Conservation (phyloP, 2,888 invertebrate species). For the Onchidella celtica region DNA sequence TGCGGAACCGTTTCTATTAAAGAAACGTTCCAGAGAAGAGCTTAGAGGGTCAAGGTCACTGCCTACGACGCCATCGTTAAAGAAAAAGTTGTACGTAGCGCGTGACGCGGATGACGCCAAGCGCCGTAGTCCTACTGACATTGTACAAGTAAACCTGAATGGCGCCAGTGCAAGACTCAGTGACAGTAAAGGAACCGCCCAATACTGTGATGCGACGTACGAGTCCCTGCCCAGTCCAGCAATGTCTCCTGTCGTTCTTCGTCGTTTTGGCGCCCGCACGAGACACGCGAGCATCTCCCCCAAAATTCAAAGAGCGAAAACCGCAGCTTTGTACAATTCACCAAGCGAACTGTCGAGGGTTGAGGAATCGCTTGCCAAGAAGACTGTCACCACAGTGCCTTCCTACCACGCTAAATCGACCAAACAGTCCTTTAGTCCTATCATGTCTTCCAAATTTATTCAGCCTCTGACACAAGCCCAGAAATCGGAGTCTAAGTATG, state of each 20-base stretch:
- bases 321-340: constrained; percentile 42
- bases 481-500: constrained; percentile 35
- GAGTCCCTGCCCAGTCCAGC: constrained; percentile 30
- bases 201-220: constrained; percentile 25
- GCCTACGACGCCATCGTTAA: constrained; percentile 38
- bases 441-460: background rate
- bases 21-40: constrained; percentile 27
- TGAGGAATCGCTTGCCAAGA: background rate
- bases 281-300: constrained; percentile 48
- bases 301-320: constrained; percentile 45
- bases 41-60: constrained; percentile 40
- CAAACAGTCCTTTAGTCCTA: background rate
- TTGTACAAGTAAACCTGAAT: background rate
- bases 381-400: background rate
- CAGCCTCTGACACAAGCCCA: background rate
- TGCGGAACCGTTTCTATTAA: constrained; percentile 43
- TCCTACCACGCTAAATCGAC: background rate
- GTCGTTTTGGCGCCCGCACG: constrained; percentile 43
- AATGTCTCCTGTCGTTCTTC: constrained; percentile 36
- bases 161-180: background rate
- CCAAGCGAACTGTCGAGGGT: constrained; percentile 36
- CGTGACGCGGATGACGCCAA: background rate
- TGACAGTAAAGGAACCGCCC: constrained; percentile 1
- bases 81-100: constrained; percentile 37
- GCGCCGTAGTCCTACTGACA: background rate